Evolutionary conservation across 1,140 invertebrate species (phyloP), one percentile per base, ranked within the genome.

Genomic region (Cataglyphis hispanica): DNA sequence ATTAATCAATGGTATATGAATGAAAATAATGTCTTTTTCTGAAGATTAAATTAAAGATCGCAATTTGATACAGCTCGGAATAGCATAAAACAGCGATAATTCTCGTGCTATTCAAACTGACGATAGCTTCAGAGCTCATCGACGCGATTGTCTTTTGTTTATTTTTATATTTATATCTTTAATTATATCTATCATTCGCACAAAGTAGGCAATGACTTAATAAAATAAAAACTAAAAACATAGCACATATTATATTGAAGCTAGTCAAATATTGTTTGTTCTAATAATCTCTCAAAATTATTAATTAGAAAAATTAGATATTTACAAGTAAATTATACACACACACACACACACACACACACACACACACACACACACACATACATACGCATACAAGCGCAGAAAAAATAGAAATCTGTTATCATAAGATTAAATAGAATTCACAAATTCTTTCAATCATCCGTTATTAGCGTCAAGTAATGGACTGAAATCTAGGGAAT

Each of bases 141-240:
- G 43, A 43, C 27, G 46, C 46, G 64, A 85, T 67, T 53, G 77
- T 74, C 60, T n/a, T n/a, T n/a, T 37, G 25, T 74, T 83, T 81
- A 40, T 58, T 81, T 43, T n/a, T n/a, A n/a, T n/a, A n/a, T n/a
- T n/a, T n/a, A n/a, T n/a, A n/a, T n/a, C n/a, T n/a, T n/a, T n/a
- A n/a, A 31, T 31, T 31, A 31, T 2, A 53, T 13, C 19, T 43
- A 22, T 31, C 69, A 70, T 72, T 81, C 34, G 19, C 19, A 60
- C 22, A 19, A 40, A 25, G 63, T 31, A 58, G 50, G 46, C 37
- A n/a, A n/a, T 31, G 61, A 50, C 19, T 34, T 19, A 34, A 58
- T 31, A 50, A 34, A 75, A 37, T 63, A 37, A 13, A 74, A 2
- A 34, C 0, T 2, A 22, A 74, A 61, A 63, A n/a, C 7, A 6